phyloP scores from a whole-genome alignment of 2,888 invertebrate species.

The Drosophila siamana region DNA sequence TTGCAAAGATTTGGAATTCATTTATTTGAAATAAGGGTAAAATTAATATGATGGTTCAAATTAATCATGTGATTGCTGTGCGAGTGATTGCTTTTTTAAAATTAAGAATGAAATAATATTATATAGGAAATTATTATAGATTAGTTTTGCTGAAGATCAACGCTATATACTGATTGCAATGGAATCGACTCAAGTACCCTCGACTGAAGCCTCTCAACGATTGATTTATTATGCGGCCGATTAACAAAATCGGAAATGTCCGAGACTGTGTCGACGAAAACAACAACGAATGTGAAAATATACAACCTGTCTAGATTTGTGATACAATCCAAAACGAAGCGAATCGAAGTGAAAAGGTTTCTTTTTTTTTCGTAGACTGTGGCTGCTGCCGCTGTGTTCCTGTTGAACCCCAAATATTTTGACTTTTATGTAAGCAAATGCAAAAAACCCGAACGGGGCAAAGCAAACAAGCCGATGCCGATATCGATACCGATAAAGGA shows the following conservation, averaged over 20 bases:
- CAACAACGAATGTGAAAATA: conserved; percentile 39
- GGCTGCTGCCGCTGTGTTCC: conserved; percentile 17
- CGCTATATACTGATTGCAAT: neutral
- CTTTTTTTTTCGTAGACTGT: conserved; percentile 1
- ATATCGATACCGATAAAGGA: conserved; percentile 70
- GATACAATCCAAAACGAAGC: conserved; percentile 31
- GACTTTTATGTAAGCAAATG: conserved; percentile 61
- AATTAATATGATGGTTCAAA: conserved; percentile 37
- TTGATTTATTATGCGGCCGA: conserved; percentile 69
- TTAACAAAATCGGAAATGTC: conserved; percentile 75
- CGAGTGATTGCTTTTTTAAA: neutral
- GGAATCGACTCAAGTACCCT: conserved; percentile 13
- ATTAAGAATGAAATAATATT: neutral
- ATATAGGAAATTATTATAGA: neutral
- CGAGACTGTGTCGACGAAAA: conserved; percentile 20
- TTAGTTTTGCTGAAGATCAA: neutral
- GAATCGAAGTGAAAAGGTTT: conserved; percentile 44
- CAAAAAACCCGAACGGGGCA: conserved; percentile 30
- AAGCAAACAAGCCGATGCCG: conserved; percentile 48
- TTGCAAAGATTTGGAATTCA: conserved; percentile 47
- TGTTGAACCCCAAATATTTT: conserved; percentile 58
- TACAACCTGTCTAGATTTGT: conserved; percentile 78
- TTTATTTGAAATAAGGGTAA: conserved; percentile 14
- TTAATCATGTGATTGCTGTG: conserved; percentile 45
- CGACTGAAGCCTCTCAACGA: conserved; percentile 33